Conservation (phyloP, 2,113 vertebrate genomes). For the Ptyas mucosa region DNA sequence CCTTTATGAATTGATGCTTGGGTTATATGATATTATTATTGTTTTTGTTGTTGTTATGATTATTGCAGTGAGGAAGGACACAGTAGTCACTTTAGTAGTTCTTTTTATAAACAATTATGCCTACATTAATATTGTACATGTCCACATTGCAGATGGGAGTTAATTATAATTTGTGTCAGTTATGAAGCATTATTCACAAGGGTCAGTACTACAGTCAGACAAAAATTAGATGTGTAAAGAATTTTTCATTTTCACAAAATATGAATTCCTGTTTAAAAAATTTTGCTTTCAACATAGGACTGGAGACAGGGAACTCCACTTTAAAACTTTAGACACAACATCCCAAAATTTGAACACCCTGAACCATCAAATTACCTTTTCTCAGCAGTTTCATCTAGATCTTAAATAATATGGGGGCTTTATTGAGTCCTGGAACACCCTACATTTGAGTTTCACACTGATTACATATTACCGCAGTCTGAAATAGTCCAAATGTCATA, state of each 20-base stretch:
- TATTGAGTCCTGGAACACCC: not conserved
- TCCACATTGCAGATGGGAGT: conserved; percentile 19
- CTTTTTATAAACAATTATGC: conserved; percentile 8
- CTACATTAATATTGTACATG: not conserved
- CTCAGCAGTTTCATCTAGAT: not conserved
- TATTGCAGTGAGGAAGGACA: not conserved
- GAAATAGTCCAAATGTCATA: not conserved
- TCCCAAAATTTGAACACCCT: not conserved
- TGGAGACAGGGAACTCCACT: not conserved
- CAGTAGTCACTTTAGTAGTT: not conserved
- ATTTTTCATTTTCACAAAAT: conserved; percentile 39
- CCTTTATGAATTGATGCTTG: not conserved
- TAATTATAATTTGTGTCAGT: conserved; percentile 44
- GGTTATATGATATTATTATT: not conserved
- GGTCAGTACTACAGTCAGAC: conserved; percentile 49
- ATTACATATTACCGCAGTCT: not conserved
- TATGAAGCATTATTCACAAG: conserved; percentile 42
- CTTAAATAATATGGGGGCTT: not conserved
- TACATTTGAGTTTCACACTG: not conserved
- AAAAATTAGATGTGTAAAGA: conserved; percentile 52
- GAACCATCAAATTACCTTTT: not conserved
- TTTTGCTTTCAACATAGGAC: not conserved
- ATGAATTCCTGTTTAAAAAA: not conserved
- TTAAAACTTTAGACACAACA: not conserved
- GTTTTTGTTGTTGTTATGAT: not conserved